Conservation (phyloP, 2,797 vertebrate species). For the Staurois parvus region DNA sequence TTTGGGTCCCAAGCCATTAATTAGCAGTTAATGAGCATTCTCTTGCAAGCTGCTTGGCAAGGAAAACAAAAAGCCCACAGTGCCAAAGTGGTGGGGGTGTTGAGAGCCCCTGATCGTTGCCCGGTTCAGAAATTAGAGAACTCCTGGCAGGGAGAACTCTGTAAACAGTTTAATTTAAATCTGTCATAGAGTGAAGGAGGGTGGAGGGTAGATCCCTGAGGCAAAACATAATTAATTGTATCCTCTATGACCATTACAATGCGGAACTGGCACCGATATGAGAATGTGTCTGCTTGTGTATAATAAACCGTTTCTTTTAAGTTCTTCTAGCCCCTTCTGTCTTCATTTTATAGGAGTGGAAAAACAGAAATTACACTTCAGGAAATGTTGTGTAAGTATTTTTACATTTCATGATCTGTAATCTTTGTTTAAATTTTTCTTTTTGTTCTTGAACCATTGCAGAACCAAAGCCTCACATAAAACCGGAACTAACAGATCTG, state of each 20-base stretch:
- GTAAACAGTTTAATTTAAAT: conserved; percentile 57
- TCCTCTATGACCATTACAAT: conserved; percentile 11
- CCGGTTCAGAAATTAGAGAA: conserved; percentile 44
- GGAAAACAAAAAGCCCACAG: conserved; percentile 48
- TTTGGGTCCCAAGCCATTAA: conserved; percentile 58
- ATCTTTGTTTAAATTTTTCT: not conserved
- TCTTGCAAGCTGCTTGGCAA: conserved; percentile 48
- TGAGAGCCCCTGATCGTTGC: conserved; percentile 40
- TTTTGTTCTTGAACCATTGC: too few species aligned
- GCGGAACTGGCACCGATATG: not conserved
- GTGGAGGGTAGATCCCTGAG: not conserved
- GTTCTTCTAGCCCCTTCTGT: too few species aligned
- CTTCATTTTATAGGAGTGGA: not conserved
- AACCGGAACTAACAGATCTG: too few species aligned
- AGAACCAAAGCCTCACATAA: too few species aligned
- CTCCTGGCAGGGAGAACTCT: conserved; percentile 25
- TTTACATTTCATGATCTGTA: too few species aligned
- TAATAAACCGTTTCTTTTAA: not conserved
- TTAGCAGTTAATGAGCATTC: conserved; percentile 60
- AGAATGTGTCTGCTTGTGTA: not conserved
- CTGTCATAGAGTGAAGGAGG: conserved; percentile 5
- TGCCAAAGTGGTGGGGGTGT: conserved; percentile 41
- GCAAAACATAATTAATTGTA: conserved; percentile 50
- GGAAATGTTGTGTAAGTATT: not conserved
- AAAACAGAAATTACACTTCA: not conserved